A percentile compares a stretch with the other conserved stretches of the same genome.
Conservation (phyloP, 30 jellyfish, hydroid and myxozoan species). For the Aurelia coerulea region DNA sequence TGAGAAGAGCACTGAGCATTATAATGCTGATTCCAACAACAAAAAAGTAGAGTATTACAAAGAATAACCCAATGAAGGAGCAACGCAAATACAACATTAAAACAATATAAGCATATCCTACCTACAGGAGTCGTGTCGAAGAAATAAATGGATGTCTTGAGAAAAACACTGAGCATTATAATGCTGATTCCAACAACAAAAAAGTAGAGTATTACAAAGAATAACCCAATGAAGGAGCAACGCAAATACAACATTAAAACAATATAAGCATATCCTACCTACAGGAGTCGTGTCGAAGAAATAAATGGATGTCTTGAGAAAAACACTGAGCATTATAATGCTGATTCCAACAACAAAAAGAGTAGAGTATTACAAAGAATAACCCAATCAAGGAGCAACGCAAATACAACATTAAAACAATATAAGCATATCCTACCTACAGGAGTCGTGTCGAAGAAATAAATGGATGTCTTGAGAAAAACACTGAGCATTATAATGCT, state of each 20-base stretch:
- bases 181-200: no score
- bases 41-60: no score
- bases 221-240: no score
- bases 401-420: no score
- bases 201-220: no score
- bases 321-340: constrained; percentile 61
- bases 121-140: constrained; percentile 83
- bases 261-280: constrained; percentile 19
- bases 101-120: background rate
- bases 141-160: constrained; percentile 68
- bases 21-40: no score
- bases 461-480: constrained; percentile 54
- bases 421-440: constrained; percentile 32
- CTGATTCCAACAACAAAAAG: no score
- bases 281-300: constrained; percentile 80
- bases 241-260: no score
- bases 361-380: no score
- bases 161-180: constrained; percentile 58
- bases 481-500: constrained; percentile 69
- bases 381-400: no score
- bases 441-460: constrained; percentile 80
- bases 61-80: no score
- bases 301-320: constrained; percentile 62
- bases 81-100: no score
- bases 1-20: constrained; percentile 63